Base-by-base conservation (phyloP, 2,888 invertebrate species). In the Isotomurus palustris region DNA sequence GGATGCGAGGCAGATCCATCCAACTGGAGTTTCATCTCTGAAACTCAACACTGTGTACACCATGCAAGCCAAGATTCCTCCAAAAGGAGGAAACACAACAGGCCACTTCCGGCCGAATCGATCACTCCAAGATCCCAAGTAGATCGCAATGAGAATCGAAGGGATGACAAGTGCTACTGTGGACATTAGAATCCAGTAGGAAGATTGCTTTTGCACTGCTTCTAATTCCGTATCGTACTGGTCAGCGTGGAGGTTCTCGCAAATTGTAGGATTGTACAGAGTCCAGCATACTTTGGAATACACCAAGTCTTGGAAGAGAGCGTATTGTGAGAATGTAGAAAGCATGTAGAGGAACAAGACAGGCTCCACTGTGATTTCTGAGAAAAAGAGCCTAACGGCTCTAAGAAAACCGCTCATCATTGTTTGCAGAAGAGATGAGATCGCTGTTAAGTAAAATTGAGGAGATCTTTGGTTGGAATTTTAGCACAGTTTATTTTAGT, bases 271-370 rank as follows among this genome's bases (percentile, higher is more conserved):
- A 6, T 56, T 51, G 45, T 53, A 55, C 4, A 58, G 48, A 10
- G 67, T 71, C 29, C 70, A 45, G 58, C 78, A 78, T 1, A 75
- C 73, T 70, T 77, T 77, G 8, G 72, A 66, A 62, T 74, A 76
- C 4, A 76, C 70, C 35, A 78, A 70, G 56, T 76, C 76, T 69
- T 77, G 77, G 41, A 75, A 71, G 3, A 75, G 73, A 3, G 75
- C 73, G 55, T 73, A 75, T 55, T 75, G 73, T 53, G 76, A 70
- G 58, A 73, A 76, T 22, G 72, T 72, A 1, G 74, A 73, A 41
- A 77, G 68, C 75, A 77, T 76, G 69, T 75, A 77, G 19, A 78
- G 66, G 60, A 78, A 76, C 48, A 77, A 69, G 4, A 78, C 73
- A 1, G 78, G 78, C 64, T 78, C 78, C 3, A 78, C 76, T 0